These are phyloP conservation scores for Hypocryptadius cinnamomeus DNA, from an alignment of 2,113 vertebrate species.

Conservation along the genomic window DNA sequence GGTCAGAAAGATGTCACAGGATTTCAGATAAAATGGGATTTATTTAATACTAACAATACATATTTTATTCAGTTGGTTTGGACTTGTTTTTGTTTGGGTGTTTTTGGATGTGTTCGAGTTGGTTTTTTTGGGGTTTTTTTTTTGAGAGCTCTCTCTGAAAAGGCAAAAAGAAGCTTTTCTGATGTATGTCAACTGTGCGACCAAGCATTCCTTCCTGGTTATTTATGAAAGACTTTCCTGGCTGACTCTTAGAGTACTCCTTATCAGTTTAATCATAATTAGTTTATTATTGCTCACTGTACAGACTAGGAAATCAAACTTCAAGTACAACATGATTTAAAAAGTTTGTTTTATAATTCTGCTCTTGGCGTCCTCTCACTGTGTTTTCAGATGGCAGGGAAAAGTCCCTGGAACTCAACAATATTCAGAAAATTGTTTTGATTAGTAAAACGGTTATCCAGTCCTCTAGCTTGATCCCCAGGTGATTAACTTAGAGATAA, in stretches of 20 bases:
- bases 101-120: background rate
- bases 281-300: slow-evolving; percentile 56
- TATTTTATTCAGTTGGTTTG: background rate
- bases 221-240: slow-evolving; percentile 40
- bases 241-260: slow-evolving; percentile 14
- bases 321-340: slow-evolving; percentile 42
- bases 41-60: background rate
- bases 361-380: background rate
- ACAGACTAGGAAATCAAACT: slow-evolving; percentile 53
- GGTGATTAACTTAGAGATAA: slow-evolving; percentile 65
- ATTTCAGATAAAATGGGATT: background rate
- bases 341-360: slow-evolving; percentile 23
- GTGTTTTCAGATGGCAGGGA: slow-evolving; percentile 29
- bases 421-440: slow-evolving; percentile 63
- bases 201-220: slow-evolving; percentile 29
- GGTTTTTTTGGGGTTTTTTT: no score
- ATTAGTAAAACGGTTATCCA: slow-evolving; percentile 59
- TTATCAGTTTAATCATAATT: slow-evolving; percentile 58
- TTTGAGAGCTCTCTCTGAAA: background rate
- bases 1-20: background rate
- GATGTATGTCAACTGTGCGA: slow-evolving; percentile 12
- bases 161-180: background rate
- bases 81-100: background rate
- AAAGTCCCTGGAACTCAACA: slow-evolving; percentile 39
- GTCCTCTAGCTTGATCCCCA: slow-evolving; percentile 52